A percentile compares a stretch with the other conserved stretches of the same genome.
phyloP scores from a whole-genome alignment of 1,140 invertebrate genomes.

The Lucilia cuprina region DNA sequence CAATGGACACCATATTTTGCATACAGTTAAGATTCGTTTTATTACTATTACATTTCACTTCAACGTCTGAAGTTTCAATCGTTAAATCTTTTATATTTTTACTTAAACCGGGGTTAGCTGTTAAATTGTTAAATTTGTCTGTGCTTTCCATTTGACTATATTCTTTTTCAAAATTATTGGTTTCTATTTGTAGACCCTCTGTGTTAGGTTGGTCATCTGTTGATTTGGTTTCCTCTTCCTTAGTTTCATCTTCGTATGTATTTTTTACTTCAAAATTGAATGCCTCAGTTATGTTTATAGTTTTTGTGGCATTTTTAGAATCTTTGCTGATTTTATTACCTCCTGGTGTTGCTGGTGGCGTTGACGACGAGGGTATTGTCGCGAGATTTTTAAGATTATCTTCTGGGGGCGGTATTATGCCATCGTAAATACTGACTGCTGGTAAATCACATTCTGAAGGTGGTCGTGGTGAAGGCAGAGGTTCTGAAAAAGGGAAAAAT shows the following conservation, averaged over 20 bases:
- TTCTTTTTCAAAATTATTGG: not conserved
- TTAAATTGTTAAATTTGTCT: not conserved
- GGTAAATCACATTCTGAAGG: constrained; percentile 12
- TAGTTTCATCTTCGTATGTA: not conserved
- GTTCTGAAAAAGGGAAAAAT: not conserved
- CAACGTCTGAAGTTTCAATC: not conserved
- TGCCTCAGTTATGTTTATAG: not conserved
- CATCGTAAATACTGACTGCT: constrained; percentile 16
- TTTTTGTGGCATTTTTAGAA: not conserved
- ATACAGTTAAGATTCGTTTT: constrained; percentile 1
- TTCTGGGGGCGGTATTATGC: not conserved
- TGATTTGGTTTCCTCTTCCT: not conserved
- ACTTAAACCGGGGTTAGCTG: not conserved
- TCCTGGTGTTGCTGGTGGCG: not conserved
- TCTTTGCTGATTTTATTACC: not conserved
- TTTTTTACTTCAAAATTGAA: constrained; percentile 2
- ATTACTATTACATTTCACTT: not conserved
- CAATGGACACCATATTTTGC: constrained; percentile 7
- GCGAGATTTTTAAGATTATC: not conserved
- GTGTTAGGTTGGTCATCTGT: not conserved
- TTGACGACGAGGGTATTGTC: not conserved
- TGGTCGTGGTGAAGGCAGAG: not conserved
- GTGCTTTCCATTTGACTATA: not conserved
- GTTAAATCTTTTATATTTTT: not conserved
- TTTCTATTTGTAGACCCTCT: not conserved